phyloP scores from a whole-genome alignment of 2,888 invertebrate species.

The Drosophila nr. perissopoda region DNA sequence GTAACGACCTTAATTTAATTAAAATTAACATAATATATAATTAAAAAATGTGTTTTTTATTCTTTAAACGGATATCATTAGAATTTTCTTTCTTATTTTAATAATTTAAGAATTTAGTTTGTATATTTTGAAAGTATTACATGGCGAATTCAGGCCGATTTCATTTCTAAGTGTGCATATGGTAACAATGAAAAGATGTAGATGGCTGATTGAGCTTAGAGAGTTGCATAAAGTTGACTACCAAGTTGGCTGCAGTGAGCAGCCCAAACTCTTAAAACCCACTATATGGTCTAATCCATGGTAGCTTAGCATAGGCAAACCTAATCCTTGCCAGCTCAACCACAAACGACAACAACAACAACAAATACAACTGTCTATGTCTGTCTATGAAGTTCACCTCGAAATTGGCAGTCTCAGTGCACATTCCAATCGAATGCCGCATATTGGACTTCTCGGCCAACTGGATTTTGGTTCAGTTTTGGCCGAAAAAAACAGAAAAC shows the following conservation, averaged over 20 bases:
- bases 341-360: neutral
- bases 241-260: neutral
- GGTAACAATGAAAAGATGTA: neutral
- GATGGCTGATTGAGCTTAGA: neutral
- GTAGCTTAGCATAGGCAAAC: neutral
- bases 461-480: slow-evolving; percentile 11
- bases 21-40: neutral
- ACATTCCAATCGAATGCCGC: slow-evolving; percentile 12
- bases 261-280: neutral
- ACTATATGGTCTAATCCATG: neutral
- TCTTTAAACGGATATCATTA: neutral
- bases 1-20: neutral
- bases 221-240: neutral
- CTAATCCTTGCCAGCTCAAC: neutral
- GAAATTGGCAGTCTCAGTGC: slow-evolving; percentile 3
- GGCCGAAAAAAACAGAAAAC: slow-evolving; percentile 25
- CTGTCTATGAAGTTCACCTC: neutral
- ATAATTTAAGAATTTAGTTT: neutral
- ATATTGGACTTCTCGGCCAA: slow-evolving; percentile 30
- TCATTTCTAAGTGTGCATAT: neutral
- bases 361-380: neutral
- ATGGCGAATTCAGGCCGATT: neutral
- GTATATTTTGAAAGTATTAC: neutral
- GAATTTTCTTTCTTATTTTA: neutral
- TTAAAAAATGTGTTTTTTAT: neutral